Conservation (phyloP, 2,888 invertebrate species). For the Meghimatium bilineatum region DNA sequence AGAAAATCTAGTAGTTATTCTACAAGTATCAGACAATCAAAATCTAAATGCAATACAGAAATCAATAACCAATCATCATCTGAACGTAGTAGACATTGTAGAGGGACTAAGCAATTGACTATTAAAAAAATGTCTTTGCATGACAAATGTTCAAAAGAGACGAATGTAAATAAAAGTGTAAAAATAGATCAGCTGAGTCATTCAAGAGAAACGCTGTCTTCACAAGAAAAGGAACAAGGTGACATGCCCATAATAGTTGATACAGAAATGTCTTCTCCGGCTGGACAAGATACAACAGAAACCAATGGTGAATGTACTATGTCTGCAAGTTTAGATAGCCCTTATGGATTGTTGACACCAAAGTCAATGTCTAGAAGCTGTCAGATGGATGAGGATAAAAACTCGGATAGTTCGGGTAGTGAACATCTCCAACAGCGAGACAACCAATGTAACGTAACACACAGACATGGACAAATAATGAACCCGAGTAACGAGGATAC, state of each 20-base stretch:
- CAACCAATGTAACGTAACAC: neutral
- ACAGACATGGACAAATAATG: neutral
- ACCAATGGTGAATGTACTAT: neutral
- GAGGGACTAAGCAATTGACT: neutral
- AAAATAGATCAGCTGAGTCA: neutral
- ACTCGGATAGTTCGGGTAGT: neutral
- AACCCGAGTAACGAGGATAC: neutral
- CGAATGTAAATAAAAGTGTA: neutral
- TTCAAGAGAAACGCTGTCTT: neutral
- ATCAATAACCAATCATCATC: neutral
- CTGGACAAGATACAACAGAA: neutral
- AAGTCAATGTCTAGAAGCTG: conserved; percentile 11
- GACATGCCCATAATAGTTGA: neutral
- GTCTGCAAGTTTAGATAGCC: conserved; percentile 20
- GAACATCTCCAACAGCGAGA: neutral
- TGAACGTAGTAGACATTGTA: neutral
- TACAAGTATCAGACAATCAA: neutral
- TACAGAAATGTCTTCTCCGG: neutral
- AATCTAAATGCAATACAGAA: neutral
- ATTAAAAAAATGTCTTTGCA: neutral
- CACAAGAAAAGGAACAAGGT: neutral
- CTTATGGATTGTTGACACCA: conserved; percentile 33
- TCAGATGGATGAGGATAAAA: conserved; percentile 22
- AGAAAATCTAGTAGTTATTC: neutral
- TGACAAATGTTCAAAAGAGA: neutral